phyloP scores from a whole-genome alignment of 2,113 vertebrate species.

The Amphiprion ocellaris region DNA sequence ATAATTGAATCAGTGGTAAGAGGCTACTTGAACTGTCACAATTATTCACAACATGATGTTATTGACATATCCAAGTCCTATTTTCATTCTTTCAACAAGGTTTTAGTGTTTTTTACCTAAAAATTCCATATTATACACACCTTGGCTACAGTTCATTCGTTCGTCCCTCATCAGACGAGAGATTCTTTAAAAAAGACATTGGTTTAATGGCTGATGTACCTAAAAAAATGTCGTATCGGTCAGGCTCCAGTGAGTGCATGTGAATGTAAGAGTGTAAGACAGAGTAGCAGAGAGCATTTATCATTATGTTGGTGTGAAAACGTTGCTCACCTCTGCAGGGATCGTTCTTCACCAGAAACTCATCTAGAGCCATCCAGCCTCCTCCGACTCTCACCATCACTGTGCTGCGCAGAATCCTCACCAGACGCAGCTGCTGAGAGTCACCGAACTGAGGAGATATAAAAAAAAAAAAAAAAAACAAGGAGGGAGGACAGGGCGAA shows the following conservation, averaged over 20 bases:
- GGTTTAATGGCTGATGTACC: too few species aligned
- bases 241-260: background rate
- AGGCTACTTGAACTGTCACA: too few species aligned
- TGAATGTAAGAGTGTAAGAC: background rate
- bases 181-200: too few species aligned
- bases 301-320: background rate
- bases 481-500: background rate
- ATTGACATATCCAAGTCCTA: too few species aligned
- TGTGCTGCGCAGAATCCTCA: constrained; percentile 96
- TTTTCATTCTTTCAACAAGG: too few species aligned
- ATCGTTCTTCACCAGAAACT: constrained; percentile 98
- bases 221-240: background rate
- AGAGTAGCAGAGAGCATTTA: background rate
- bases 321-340: constrained; percentile 94
- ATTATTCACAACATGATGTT: too few species aligned
- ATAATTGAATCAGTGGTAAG: too few species aligned
- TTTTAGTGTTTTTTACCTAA: too few species aligned
- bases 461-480: background rate
- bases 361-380: constrained; percentile 99
- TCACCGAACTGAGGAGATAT: constrained; percentile 90
- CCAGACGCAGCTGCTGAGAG: constrained; percentile 98
- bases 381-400: constrained; percentile 99
- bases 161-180: too few species aligned
- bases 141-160: too few species aligned
- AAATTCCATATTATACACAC: too few species aligned